Percentiles rank a stretch among this genome's conserved stretches.
phyloP scores from a whole-genome alignment of 2,797 vertebrate genomes.

The Mormyrus proboscirostris region DNA sequence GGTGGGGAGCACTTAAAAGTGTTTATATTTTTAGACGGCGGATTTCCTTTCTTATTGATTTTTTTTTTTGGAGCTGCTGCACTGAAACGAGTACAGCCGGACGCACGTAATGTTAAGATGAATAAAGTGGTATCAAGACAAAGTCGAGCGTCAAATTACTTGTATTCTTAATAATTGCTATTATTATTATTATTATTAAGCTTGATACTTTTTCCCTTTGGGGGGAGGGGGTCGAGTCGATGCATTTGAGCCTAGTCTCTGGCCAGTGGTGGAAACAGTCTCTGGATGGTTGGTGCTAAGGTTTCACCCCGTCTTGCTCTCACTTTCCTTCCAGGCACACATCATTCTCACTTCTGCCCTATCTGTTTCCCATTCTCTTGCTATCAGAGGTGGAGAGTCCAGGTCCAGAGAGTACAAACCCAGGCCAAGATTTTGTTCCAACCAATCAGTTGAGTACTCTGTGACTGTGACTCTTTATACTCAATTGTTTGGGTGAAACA shows the following conservation, averaged over 20 bases:
- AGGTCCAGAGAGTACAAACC: not conserved
- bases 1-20: not conserved
- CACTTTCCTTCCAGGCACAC: not conserved
- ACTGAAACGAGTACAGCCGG: not conserved
- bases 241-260: not conserved
- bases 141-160: not conserved
- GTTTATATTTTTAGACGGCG: constrained; percentile 2
- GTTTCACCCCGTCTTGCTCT: not conserved
- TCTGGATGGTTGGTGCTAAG: not conserved
- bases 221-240: not conserved
- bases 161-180: not conserved
- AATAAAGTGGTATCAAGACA: not conserved
- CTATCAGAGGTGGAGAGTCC: not conserved
- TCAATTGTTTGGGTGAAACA: not conserved
- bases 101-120: not conserved
- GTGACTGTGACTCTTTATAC: not conserved
- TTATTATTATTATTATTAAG: not conserved
- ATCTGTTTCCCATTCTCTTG: not conserved
- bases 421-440: not conserved
- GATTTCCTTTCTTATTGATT: not conserved
- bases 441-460: not conserved
- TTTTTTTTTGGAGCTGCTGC: not conserved
- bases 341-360: not conserved
- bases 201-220: not conserved
- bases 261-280: not conserved